Evolutionary conservation across 2,797 vertebrate species (phyloP).

Genomic region (Balearica regulorum): DNA sequence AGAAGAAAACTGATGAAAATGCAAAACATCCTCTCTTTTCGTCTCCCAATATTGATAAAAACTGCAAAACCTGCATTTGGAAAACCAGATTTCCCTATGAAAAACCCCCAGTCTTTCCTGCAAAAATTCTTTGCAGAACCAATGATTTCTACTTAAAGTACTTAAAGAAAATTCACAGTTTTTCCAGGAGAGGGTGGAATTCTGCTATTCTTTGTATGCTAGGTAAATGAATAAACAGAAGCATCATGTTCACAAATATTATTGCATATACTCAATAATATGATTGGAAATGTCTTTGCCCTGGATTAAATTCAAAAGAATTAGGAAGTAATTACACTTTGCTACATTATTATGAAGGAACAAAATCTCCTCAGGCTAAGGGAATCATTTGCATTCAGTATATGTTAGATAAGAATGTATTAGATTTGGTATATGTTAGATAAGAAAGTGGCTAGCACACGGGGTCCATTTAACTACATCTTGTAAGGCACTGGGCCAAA

Average conservation of each 20-base stretch:
- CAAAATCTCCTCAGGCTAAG: slow-evolving; percentile 33
- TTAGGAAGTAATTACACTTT: slow-evolving; percentile 21
- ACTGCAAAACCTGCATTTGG: not conserved
- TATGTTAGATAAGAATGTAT: slow-evolving; percentile 34
- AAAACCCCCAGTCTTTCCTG: not conserved
- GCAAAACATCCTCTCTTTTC: not conserved
- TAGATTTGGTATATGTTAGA: slow-evolving; percentile 1
- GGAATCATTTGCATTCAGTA: slow-evolving; percentile 10
- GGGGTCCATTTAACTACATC: slow-evolving; percentile 18
- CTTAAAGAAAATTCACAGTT: not conserved
- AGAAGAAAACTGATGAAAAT: not conserved
- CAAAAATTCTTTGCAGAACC: not conserved
- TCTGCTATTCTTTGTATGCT: slow-evolving; percentile 2
- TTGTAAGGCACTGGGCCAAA: slow-evolving; percentile 33
- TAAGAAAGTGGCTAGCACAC: slow-evolving; percentile 17
- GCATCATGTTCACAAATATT: not conserved
- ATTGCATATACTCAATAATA: not conserved
- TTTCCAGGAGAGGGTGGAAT: slow-evolving; percentile 63
- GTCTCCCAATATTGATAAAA: not conserved
- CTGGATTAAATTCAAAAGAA: slow-evolving; percentile 40
- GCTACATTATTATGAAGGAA: not conserved
- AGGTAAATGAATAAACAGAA: not conserved
- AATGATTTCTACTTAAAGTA: not conserved
- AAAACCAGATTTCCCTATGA: not conserved
- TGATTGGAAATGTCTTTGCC: not conserved